Base-by-base conservation (phyloP, 2,888 invertebrate genomes). In the Netelia fuscicornis region DNA sequence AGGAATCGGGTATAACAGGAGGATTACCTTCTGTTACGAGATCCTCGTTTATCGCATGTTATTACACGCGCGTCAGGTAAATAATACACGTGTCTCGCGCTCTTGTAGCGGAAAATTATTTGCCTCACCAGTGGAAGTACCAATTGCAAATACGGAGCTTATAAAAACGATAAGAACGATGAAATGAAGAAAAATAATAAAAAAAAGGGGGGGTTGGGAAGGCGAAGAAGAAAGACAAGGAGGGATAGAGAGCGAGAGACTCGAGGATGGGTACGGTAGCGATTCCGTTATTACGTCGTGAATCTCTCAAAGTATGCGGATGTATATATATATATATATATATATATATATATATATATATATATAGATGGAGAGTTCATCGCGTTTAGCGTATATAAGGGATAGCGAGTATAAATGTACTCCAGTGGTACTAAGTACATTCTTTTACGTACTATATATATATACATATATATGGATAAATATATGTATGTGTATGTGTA, bases 61-160 rank as follows among this genome's bases (percentile, higher is more conserved):
- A 56, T 13, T 17, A 13, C 17, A 17, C 25, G 25, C 20, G 17
- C 30, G 23, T 54, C 37, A 23, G 74, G 42, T 72, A 17, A 54
- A 30, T 56, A 54, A 30, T 56, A 71, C 48, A 20, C 44, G 52
- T 44, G 20, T 54, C 20, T 17, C 62, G 48, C 68, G 52, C 67
- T 75, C 52, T 72, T 44, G 75, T 75, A 72, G 75, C 81, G 75
- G 81, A 8, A 67, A 80, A 76, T 80, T 71, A 80, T 80, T 71
- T 60, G 48, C 70, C 75, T 75, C 52, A 10, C 70, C 52, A 65
- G 30, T 20, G 37, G 44, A 42, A 65, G 23, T 25, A 74, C 62
- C 54, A 72, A 74, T 68, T 48, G 60, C 54, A 44, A n/a, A 62
- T 71, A 42, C 11, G n/a, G 65, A 37, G 74, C 76, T 30, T 58